phyloP scores from a whole-genome alignment of 2,888 invertebrate genomes.

The Conops quadrifasciatus region DNA sequence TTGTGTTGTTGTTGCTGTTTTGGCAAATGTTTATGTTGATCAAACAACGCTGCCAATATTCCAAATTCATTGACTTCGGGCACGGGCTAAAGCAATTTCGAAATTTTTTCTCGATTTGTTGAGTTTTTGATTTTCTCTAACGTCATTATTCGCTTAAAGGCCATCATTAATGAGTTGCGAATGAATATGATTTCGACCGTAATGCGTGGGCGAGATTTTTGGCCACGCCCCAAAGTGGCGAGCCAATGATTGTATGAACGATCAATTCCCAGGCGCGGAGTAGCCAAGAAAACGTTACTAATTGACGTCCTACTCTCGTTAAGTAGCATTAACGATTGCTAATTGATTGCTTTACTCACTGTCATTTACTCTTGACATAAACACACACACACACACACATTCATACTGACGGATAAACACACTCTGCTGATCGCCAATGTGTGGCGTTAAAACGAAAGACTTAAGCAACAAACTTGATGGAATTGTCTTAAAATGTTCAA shows the following conservation, averaged over 20 bases:
- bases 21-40: no score
- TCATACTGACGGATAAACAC: neutral
- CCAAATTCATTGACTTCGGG: no score
- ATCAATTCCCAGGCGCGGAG: neutral
- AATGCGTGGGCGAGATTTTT: neutral
- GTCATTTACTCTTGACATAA: slow-evolving; percentile 5
- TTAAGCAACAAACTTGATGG: slow-evolving; percentile 49
- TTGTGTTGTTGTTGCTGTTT: no score
- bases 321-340: neutral
- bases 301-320: slow-evolving; percentile 1
- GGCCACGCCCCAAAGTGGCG: neutral
- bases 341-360: neutral
- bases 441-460: slow-evolving; percentile 49
- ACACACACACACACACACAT: neutral
- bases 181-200: no score
- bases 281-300: neutral
- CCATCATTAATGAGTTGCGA: no score
- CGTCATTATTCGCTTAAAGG: no score
- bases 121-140: no score
- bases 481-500: no score
- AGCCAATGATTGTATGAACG: neutral
- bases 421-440: neutral
- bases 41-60: no score
- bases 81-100: no score
- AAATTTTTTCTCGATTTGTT: no score